Evolutionary conservation across 23 tunicate species (phyloP), one percentile per base, ranked within the genome.

Genomic region (Trididemnum miniatum): DNA sequence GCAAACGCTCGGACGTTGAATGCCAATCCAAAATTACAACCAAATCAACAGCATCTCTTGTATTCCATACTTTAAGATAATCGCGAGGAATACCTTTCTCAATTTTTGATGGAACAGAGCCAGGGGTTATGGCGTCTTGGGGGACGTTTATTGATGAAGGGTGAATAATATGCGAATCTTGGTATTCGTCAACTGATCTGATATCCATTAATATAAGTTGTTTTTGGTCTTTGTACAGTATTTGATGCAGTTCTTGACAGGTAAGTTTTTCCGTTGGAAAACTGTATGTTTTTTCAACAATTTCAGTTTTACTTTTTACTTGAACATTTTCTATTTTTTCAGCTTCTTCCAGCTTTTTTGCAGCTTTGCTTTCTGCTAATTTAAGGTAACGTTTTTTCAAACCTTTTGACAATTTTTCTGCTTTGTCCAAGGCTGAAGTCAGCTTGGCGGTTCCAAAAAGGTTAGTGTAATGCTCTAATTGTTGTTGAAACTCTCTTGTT

Each of bases 11-110:
- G 0, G 59, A n/a, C 23, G 35, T 69, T 27, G 87, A 78, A 54
- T 31, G 51, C 97, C 97, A 92, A 79, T 92, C 97, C 1, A 92
- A 26, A 44, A 92, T 49, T 1, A 92, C 89, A 23, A 92, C 66
- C 12, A 92, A 24, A 40, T 92, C 97, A 30, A 34, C 84, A 0
- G 81, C 38, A 35, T 84, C 89, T 60, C 97, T 65, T 25, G 71
- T 35, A 33, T 87, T 87, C 97, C 97, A 92, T 52, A 49, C 39
- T 26, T 78, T 64, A 23, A 77, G 27, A 72, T 71, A 59, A 1
- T 49, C 77, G 12, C 44, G 34, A 0, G 81, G 65, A 62, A 92
- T 92, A 32, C 92, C 88, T 72, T 78, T 57, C 37, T 93, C 89
- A 20, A 93, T 80, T 80, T 87, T 93, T 24, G 81, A 50, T 15